Base-by-base conservation (phyloP, 2,888 invertebrate genomes). In the Limulus polyphemus region DNA sequence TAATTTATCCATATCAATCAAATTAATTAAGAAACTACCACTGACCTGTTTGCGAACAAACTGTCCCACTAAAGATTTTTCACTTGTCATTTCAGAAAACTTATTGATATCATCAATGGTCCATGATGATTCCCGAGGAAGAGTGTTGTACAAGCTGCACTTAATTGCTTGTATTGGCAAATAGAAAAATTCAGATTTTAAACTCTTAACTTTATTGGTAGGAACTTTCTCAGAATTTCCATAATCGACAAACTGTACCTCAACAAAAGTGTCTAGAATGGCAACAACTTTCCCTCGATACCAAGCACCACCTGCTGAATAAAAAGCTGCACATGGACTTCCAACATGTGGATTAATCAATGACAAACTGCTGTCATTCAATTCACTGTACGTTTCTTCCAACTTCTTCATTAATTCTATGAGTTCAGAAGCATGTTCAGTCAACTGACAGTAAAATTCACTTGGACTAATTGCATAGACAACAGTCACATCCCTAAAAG, bases 211-310 rank as follows among this genome's bases (percentile, higher is more conserved):
- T 16, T 70, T 68, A 1, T 69, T 60, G 14, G 60, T 60, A 9
- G 68, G 55, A 12, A 74, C 70, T 10, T 55, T 57, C 59, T 73
- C 74, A 12, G 69, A 66, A 62, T 75, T 74, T 11, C 75, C 75
- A 68, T 73, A 75, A 66, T 75, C 75, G 16, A 75, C 72, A 69
- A 73, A 75, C 46, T 70, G 70, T 9, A 75, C 73, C 56, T 69
- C 67, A 12, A 70, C 65, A 54, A 56, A 63, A 14, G 60, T 32
- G 17, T 57, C 67, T n/a, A 62, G 47, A 2, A 63, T 58, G 12
- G 60, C 58, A 11, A 62, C 58, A 5, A 74, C 65, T n/a, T 63
- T 60, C 2, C 69, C 73, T 58, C 74, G 60, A 57, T 73, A 74
- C 73, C 73, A 74, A 1, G 54, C 56, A n/a, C 68, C 65, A 62